These are phyloP conservation scores for Notodonta ziczac DNA, from an alignment of 2,888 invertebrate species.

Conservation along the genomic window DNA sequence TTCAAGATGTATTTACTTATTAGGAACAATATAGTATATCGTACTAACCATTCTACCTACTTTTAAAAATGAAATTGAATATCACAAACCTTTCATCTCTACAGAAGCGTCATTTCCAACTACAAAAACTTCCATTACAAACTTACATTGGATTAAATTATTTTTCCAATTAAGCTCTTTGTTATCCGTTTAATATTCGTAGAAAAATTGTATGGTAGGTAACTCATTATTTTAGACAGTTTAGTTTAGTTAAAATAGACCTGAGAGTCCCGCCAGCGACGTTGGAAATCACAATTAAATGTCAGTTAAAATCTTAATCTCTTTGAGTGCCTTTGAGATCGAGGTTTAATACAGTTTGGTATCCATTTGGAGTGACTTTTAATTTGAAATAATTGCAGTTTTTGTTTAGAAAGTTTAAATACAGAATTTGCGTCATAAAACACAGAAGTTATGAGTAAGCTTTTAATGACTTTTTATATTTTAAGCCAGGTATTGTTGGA, in stretches of 20 bases:
- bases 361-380: slow-evolving; percentile 1
- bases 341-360: slow-evolving; percentile 5
- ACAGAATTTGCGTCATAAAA: too few relatives aligned
- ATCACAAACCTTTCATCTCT: too few relatives aligned
- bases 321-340: slow-evolving; percentile 4
- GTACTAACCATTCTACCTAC: too few relatives aligned
- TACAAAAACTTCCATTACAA: slow-evolving; percentile 3
- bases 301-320: slow-evolving; percentile 8
- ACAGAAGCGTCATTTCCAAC: slow-evolving; percentile 50
- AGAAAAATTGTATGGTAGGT: neutral
- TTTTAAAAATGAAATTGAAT: too few relatives aligned
- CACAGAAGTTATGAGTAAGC: too few relatives aligned
- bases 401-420: neutral
- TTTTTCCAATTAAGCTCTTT: slow-evolving; percentile 9
- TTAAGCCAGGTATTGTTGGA: too few relatives aligned
- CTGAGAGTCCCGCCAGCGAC: slow-evolving; percentile 7
- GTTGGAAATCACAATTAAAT: slow-evolving; percentile 15
- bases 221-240: neutral
- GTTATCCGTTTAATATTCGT: neutral
- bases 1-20: too few relatives aligned
- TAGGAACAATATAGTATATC: too few relatives aligned
- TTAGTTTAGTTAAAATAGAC: slow-evolving; percentile 4
- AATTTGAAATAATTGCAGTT: neutral
- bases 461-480: too few relatives aligned
- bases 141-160: slow-evolving; percentile 7